Evolutionary conservation across 2,113 vertebrate genomes (phyloP).

Genomic region (Seriola quinqueradiata): DNA sequence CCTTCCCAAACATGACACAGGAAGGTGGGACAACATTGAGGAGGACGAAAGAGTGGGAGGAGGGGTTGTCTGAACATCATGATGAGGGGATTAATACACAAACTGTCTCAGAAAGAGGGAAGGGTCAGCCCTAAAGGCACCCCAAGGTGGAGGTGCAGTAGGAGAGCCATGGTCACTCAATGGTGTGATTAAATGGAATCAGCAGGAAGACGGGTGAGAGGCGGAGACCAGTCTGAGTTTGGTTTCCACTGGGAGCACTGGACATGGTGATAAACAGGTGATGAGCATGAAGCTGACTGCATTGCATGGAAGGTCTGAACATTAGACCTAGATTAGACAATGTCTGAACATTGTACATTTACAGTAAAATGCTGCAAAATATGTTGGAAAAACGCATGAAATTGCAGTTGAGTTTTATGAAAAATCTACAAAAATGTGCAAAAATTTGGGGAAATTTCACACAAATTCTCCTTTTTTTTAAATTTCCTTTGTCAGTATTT

Average conservation of each 20-base stretch:
- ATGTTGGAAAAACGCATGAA: background rate
- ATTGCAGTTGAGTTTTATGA: background rate
- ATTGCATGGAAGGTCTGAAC: background rate
- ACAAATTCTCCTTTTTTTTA: background rate
- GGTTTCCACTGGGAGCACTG: background rate
- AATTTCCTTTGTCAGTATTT: background rate
- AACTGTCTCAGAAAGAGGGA: constrained; percentile 15
- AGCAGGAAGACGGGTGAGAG: constrained; percentile 30
- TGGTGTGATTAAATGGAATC: constrained; percentile 30
- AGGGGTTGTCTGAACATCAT: constrained; percentile 13
- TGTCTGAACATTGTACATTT: background rate
- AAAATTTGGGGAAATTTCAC: background rate
- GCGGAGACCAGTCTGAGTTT: constrained; percentile 7
- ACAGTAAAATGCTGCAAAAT: background rate
- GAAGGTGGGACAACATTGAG: constrained; percentile 16
- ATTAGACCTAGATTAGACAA: too few species aligned
- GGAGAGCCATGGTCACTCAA: constrained; percentile 31
- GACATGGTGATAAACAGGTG: constrained; percentile 20
- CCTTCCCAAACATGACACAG: constrained; percentile 2
- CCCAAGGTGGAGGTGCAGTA: constrained; percentile 57
- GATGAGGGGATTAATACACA: constrained; percentile 30
- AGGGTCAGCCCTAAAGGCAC: constrained; percentile 33
- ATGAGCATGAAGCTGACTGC: constrained; percentile 23
- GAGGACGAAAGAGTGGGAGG: background rate
- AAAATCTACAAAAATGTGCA: background rate